These are phyloP conservation scores for Oriolus oriolus DNA, from an alignment of 2,113 vertebrate species.

Conservation along the genomic window DNA sequence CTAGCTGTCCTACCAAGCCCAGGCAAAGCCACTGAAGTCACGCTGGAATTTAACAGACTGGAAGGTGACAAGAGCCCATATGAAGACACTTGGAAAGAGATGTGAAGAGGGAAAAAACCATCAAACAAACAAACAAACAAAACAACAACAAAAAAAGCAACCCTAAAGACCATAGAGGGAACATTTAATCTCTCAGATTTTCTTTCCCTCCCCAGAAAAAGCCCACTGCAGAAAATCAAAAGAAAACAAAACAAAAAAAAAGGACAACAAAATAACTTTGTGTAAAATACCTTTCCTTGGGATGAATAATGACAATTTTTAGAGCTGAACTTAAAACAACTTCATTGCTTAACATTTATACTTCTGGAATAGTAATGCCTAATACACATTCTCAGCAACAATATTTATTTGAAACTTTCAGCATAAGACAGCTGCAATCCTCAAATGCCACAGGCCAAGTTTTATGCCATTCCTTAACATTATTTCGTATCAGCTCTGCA, in stretches of 20 bases:
- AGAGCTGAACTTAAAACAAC: background rate
- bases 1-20: background rate
- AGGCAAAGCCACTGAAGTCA: background rate
- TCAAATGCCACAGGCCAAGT: background rate
- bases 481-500: background rate
- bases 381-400: background rate
- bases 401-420: background rate
- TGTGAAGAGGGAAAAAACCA: rapidly evolving
- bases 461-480: background rate
- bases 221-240: background rate
- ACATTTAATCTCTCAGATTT: background rate
- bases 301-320: background rate
- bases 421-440: background rate
- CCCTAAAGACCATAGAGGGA: background rate
- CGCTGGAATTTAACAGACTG: background rate
- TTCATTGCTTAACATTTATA: background rate
- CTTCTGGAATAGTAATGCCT: background rate
- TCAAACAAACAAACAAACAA: background rate
- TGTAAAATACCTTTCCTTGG: background rate
- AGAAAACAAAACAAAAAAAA: background rate
- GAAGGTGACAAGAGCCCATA: background rate
- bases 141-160: background rate
- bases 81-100: background rate
- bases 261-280: background rate
- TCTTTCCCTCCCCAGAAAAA: background rate